Evolutionary conservation across 2,797 vertebrate genomes (phyloP).

Genomic region (Philypnodon macrostomus): DNA sequence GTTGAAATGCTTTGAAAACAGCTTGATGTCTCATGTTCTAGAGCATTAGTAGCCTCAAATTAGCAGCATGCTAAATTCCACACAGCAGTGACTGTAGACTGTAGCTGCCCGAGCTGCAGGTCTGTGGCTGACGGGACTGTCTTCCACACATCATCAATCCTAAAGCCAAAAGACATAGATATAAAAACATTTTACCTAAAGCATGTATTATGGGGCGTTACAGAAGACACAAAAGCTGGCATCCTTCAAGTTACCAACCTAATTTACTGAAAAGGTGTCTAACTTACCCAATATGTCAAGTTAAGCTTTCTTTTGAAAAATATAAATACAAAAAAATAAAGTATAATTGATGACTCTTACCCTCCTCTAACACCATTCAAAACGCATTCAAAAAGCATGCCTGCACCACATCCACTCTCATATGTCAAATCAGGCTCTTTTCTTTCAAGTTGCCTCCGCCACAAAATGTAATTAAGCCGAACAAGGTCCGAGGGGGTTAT

Average conservation of each 20-base stretch:
- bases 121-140: conserved; percentile 45
- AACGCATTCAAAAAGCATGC: conserved; percentile 8
- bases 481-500: conserved; percentile 71
- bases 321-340: too few species aligned
- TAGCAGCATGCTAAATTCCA: conserved; percentile 63
- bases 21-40: conserved; percentile 40
- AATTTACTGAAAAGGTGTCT: too few species aligned
- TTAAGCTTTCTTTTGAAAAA: too few species aligned
- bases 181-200: too few species aligned
- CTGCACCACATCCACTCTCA: conserved; percentile 26
- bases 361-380: conserved; percentile 21
- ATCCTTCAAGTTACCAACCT: too few species aligned
- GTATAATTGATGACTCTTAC: too few species aligned
- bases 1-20: conserved; percentile 29
- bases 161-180: too few species aligned
- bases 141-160: conserved; percentile 54
- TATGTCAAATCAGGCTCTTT: conserved; percentile 67
- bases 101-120: conserved; percentile 31
- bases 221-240: too few species aligned
- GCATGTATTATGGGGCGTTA: too few species aligned
- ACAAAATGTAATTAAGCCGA: conserved; percentile 83
- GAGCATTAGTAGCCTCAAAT: conserved; percentile 57
- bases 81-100: conserved; percentile 56
- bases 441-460: conserved; percentile 75
- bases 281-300: too few species aligned